These are phyloP conservation scores for Protaetia brevitarsis DNA, from an alignment of 1,140 invertebrate genomes.

Conservation along the genomic window DNA sequence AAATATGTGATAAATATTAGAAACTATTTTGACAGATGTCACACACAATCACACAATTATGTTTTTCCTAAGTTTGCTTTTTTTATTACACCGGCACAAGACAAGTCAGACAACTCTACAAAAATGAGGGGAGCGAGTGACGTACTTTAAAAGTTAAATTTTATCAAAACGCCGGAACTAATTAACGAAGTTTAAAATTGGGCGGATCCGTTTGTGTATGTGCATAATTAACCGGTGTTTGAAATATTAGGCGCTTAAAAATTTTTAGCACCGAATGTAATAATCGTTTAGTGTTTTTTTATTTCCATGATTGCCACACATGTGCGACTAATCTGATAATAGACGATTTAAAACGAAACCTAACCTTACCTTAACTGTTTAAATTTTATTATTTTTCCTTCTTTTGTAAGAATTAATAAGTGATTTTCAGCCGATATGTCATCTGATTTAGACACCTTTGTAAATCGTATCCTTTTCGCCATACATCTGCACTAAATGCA, in stretches of 20 bases:
- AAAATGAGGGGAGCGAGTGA: not conserved
- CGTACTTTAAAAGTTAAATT: too few relatives aligned
- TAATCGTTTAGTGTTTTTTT: not conserved
- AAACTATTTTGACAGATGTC: not conserved
- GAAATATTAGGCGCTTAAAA: not conserved
- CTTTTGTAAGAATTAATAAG: not conserved
- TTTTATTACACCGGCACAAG: not conserved
- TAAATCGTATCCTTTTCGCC: constrained; percentile 78
- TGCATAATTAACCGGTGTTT: not conserved
- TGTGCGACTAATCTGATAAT: not conserved
- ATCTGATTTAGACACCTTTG: constrained; percentile 78
- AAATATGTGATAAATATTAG: constrained; percentile 16
- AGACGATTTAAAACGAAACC: not conserved
- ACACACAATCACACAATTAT: not conserved
- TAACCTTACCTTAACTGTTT: not conserved
- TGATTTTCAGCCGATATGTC: constrained; percentile 62
- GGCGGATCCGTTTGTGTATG: not conserved
- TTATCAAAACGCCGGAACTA: not conserved
- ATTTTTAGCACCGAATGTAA: not conserved
- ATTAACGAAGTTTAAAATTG: not conserved
- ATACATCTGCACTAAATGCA: not conserved
- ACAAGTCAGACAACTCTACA: not conserved
- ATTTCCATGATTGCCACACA: not conserved
- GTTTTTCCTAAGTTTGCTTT: too few relatives aligned
- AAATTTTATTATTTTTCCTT: not conserved